Evolutionary conservation across 2,888 invertebrate genomes (phyloP), one percentile per base, ranked within the genome.

Genomic region (Cheilosia soror): DNA sequence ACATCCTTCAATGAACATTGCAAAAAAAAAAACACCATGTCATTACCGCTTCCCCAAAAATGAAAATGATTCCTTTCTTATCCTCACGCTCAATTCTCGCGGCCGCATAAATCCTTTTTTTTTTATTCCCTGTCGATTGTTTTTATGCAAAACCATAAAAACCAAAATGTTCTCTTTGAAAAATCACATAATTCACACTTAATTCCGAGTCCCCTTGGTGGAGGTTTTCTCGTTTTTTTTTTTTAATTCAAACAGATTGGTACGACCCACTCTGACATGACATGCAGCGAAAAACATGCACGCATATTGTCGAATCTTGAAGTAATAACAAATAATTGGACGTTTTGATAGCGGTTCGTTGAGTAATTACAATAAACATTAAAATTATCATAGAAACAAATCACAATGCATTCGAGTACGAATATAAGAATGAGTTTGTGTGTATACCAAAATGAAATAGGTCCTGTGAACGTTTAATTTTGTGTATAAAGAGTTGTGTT

Each of bases 291-390:
- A 81, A 4, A 9, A n/a, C 71, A 42, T 63, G 68, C 42, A 80
- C 63, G 20, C 69, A 65, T 53, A 49, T 82, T 69, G 60, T 63
- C 68, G 76, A 80, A 55, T 66, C 66, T 55, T 77, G 47, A 76
- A 81, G 81, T 63, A 85, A 72, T 77, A 55, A 73, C 77, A 73
- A 78, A 33, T 86, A 86, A 86, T 86, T 86, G 86, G 82, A 82
- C 86, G 86, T 82, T 86, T 86, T 86, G 86, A 69, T 86, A 71
- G 51, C 82, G 65, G 86, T 86, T 86, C 82, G 86, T 82, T 86
- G 86, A 86, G 77, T 86, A 82, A 82, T 86, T 82, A 86, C 82
- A 86, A 86, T 77, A 76, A 72, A 85, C 81, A 85, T 85, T 81
- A 72, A 77, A 77, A 66, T 85, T 76, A 76, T 69, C 80, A 75